Evolutionary conservation across 30 jellyfish, hydroid and myxozoan genomes (phyloP).

Genomic region (Phacellophora camtschatica): DNA sequence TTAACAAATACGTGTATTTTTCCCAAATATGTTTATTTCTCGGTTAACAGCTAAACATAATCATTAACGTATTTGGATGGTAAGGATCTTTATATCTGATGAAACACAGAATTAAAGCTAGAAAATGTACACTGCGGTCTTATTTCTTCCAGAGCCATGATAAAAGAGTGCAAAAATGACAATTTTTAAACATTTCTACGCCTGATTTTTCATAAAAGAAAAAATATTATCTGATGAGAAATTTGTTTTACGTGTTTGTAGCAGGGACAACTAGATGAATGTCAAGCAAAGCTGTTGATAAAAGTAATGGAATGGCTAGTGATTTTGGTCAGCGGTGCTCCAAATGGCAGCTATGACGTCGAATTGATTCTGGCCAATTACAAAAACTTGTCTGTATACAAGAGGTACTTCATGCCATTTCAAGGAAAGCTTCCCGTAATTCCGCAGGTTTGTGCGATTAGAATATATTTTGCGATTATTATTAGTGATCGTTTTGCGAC

Average conservation of each 20-base stretch:
- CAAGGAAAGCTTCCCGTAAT: constrained; percentile 94
- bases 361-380: constrained; percentile 86
- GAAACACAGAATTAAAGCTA: no score
- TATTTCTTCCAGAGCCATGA: no score
- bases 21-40: no score
- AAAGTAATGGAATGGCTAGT: constrained; percentile 73
- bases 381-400: constrained; percentile 83
- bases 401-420: constrained; percentile 86
- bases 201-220: background rate
- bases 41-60: no score
- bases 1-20: no score
- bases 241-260: background rate
- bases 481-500: no score
- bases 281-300: constrained; percentile 73
- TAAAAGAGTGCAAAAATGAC: no score
- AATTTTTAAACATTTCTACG: no score
- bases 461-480: no score
- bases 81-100: no score
- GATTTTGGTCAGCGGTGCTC: constrained; percentile 85
- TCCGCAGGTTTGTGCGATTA: constrained; percentile 93
- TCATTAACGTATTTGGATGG: no score
- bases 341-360: constrained; percentile 96
- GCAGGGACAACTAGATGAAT: constrained; percentile 80
- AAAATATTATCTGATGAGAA: background rate
- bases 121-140: no score